Evolutionary conservation across 2,888 invertebrate genomes (phyloP).

Genomic region (Eumerus sabulonum): DNA sequence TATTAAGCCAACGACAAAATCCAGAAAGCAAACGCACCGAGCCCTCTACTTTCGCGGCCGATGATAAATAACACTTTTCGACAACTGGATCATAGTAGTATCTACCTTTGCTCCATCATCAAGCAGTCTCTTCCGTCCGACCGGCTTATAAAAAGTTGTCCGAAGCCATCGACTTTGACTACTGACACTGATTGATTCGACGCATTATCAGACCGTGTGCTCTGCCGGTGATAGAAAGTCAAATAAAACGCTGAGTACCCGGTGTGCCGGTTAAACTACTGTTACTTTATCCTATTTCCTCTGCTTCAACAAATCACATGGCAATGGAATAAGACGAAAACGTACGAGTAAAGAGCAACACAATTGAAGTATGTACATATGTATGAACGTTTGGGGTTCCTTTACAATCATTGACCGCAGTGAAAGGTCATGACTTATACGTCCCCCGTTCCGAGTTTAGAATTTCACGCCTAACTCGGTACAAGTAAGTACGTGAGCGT

Average conservation of each 20-base stretch:
- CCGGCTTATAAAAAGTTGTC: background rate
- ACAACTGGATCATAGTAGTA: too few species aligned
- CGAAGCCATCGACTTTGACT: background rate
- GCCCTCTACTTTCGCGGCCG: too few species aligned
- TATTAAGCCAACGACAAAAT: too few species aligned
- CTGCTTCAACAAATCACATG: conserved; percentile 12
- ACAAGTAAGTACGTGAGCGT: conserved; percentile 1
- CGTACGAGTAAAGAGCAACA: conserved; percentile 6
- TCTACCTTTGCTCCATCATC: background rate
- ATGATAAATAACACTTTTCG: too few species aligned
- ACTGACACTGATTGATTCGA: conserved; percentile 48
- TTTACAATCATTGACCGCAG: background rate
- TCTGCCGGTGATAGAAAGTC: background rate
- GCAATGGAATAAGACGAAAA: conserved; percentile 14
- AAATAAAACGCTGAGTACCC: conserved; percentile 19
- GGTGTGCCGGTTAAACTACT: conserved; percentile 23
- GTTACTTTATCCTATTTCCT: conserved; percentile 22
- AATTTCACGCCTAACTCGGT: conserved; percentile 62
- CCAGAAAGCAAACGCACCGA: too few species aligned
- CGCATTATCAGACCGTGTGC: conserved; percentile 16
- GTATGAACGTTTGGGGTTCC: background rate
- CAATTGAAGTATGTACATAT: conserved; percentile 4
- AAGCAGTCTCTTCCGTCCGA: background rate
- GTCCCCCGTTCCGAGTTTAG: conserved; percentile 17
- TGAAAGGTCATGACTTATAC: conserved; percentile 25